These are phyloP conservation scores for Alectoris magna DNA, from an alignment of 2,797 vertebrate species.

Conservation along the genomic window DNA sequence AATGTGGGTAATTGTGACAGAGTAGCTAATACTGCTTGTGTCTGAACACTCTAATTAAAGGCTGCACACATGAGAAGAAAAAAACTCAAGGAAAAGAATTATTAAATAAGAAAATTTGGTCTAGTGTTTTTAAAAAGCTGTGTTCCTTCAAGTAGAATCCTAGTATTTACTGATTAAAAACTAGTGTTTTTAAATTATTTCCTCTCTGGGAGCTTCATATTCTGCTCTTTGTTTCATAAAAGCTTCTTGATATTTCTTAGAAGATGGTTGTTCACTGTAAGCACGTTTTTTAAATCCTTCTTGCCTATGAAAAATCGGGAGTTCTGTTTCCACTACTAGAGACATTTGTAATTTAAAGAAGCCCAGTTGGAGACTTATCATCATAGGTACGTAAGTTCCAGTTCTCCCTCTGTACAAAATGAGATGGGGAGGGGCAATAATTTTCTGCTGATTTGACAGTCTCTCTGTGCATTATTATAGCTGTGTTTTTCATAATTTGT, in stretches of 20 bases:
- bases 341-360: not conserved
- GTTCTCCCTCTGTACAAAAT: not conserved
- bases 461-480: not conserved
- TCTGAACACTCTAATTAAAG: conserved; percentile 53
- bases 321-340: not conserved
- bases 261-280: not conserved
- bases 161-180: not conserved
- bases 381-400: not conserved
- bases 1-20: conserved; percentile 63
- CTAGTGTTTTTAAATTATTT: not conserved
- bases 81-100: not conserved
- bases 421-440: not conserved
- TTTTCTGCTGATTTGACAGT: not conserved
- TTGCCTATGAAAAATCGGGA: not conserved
- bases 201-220: not conserved
- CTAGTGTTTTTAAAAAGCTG: not conserved
- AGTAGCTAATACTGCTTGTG: conserved; percentile 44
- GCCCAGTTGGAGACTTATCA: not conserved
- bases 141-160: not conserved
- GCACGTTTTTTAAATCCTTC: not conserved
- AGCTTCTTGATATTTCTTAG: not conserved
- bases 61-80: not conserved
- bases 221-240: not conserved
- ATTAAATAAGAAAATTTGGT: not conserved
- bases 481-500: not conserved